A percentile compares a stretch with the other conserved stretches of the same genome.
Evolutionary conservation across 2,888 invertebrate genomes (phyloP).

Genomic region (Pseudanteris insignis): DNA sequence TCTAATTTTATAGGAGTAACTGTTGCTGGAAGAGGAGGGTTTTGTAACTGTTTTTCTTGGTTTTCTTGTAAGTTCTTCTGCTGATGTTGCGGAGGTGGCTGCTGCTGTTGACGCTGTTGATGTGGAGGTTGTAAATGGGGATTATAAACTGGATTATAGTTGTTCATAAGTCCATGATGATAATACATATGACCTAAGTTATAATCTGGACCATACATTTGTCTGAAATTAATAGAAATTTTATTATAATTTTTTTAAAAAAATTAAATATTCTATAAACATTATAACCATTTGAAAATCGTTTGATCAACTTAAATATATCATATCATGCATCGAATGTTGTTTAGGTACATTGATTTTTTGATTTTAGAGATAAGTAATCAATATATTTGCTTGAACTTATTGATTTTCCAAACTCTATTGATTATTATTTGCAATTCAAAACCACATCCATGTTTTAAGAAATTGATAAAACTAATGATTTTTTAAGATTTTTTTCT

Average conservation of each 20-base stretch:
- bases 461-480: no score
- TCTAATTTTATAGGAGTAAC: conserved; percentile 68
- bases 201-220: conserved; percentile 60
- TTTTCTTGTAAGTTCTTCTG: conserved; percentile 45
- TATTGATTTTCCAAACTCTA: no score
- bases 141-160: conserved; percentile 59
- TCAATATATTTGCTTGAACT: no score
- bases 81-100: conserved; percentile 49
- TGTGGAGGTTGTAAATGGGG: conserved; percentile 51
- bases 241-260: neutral
- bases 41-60: conserved; percentile 46
- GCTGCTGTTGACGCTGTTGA: conserved; percentile 50
- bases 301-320: no score
- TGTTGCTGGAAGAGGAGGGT: conserved; percentile 61
- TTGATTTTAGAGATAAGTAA: no score
- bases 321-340: no score
- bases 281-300: neutral
- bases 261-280: conserved; percentile 1
- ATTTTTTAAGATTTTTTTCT: no score
- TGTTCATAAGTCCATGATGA: conserved; percentile 60
- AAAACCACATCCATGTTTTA: no score
- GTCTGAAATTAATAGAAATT: no score
- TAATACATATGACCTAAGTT: conserved; percentile 62
- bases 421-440: no score
- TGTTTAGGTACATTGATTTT: no score